Evolutionary conservation across 2,113 vertebrate species (phyloP), one percentile per base, ranked within the genome.

Genomic region (Colistium nudipinnis): DNA sequence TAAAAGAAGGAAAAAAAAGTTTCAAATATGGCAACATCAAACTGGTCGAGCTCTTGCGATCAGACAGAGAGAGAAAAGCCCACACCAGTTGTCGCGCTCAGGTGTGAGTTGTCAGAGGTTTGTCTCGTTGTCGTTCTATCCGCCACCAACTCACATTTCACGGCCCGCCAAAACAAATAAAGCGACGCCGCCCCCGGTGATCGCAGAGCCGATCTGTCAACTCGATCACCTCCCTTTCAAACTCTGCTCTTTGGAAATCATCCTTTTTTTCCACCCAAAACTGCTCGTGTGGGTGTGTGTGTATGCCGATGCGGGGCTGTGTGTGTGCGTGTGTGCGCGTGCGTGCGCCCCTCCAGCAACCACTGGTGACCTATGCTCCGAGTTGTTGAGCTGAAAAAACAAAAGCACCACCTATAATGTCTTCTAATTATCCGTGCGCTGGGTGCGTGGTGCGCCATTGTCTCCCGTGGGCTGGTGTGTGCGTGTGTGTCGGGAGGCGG

Each of bases 161-260:
- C 41, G 65, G 65, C 67, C 57, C 72, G 59, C 75, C n/a, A n/a
- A 64, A 76, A 81, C 75, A 76, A 76, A 79, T 78, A 82, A 83
- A 80, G 48, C 69, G 28, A 80, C 76, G 80, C 74, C 70, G 76
- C 79, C 74, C 60, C 82, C 65, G 86, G 83, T 85, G 82, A 81
- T 74, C 71, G 77, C 48, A 48, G 43, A 77, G 62, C 57, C 83
- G 81, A 85, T 81, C 83, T 85, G 86, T 83, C 80, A 74, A 59
- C 77, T 57, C 48, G 77, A 79, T 67, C 71, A 79, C 75, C 78
- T 77, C 75, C 45, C 56, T 75, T 67, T 65, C 73, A 78, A 83
- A 73, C 80, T 72, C 59, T 49, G 25, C 6, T n/a, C n/a, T 64
- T 19, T 73, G 68, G 81, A 81, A 79, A 78, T 60, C 66, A 57